Conservation (phyloP, 2,113 vertebrate genomes). For the Lepidothrix coronata region DNA sequence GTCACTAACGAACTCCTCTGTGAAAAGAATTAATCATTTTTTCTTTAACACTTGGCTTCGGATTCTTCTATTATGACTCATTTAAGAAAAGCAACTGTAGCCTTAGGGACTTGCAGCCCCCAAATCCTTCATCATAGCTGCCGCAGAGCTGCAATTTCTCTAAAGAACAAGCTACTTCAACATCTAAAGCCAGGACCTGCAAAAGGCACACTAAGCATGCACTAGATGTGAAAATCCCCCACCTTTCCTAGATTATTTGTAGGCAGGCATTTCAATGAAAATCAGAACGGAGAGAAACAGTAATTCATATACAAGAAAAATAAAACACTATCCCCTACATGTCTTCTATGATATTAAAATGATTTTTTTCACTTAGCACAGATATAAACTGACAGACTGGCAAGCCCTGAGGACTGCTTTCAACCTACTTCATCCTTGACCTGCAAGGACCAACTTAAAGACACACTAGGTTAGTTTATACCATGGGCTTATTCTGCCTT, state of each 20-base stretch:
- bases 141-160: neutral
- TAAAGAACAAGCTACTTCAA: neutral
- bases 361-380: neutral
- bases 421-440: slow-evolving; percentile 29
- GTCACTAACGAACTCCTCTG: slow-evolving; percentile 21
- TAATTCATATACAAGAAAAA: neutral
- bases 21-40: slow-evolving; percentile 16
- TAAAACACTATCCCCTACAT: neutral
- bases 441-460: slow-evolving; percentile 2
- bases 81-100: neutral
- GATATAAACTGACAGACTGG: neutral
- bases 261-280: neutral
- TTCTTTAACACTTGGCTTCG: neutral
- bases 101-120: neutral
- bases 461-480: neutral
- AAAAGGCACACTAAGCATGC: neutral
- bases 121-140: neutral
- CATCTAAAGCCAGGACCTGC: neutral
- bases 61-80: neutral
- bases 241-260: neutral
- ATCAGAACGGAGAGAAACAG: neutral
- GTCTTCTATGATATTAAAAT: neutral
- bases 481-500: neutral
- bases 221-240: neutral
- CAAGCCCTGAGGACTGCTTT: slow-evolving; percentile 21